Conservation (phyloP, 2,113 vertebrate species). For the Petaurus breviceps region DNA sequence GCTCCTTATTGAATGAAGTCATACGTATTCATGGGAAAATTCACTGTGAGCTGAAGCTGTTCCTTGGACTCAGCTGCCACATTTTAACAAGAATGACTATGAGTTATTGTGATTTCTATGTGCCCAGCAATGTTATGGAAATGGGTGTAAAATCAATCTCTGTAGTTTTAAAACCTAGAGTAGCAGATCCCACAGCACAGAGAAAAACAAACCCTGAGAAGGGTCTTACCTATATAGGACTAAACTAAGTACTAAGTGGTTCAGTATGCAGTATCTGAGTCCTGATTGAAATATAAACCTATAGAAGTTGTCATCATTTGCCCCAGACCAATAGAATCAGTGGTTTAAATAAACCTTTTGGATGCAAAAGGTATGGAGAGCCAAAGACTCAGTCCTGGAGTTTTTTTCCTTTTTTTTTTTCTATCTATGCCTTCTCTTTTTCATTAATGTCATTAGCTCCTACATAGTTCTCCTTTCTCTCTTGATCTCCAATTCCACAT, state of each 20-base stretch:
- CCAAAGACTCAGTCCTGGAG: not conserved
- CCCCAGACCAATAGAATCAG: not conserved
- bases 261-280: accelerated
- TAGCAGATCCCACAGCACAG: slow-evolving; percentile 49
- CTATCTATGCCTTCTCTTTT: not conserved
- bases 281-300: not conserved
- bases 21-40: slow-evolving; percentile 64
- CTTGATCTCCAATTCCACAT: not conserved
- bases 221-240: slow-evolving; percentile 22
- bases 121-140: slow-evolving; percentile 51
- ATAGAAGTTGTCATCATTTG: not conserved
- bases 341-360: not conserved
- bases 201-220: slow-evolving; percentile 37
- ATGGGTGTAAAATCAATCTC: slow-evolving; percentile 69
- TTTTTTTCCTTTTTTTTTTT: not conserved
- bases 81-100: slow-evolving; percentile 25
- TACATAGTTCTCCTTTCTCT: not conserved
- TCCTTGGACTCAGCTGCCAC: slow-evolving; percentile 20
- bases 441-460: not conserved
- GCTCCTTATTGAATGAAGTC: slow-evolving; percentile 39
- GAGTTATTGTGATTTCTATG: slow-evolving; percentile 1
- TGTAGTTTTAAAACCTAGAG: slow-evolving; percentile 64
- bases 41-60: not conserved
- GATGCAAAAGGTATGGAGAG: not conserved
- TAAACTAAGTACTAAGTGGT: slow-evolving; percentile 20